A percentile compares a stretch with the other conserved stretches of the same genome.
These are phyloP conservation scores for Diadophis punctatus DNA, from an alignment of 2,113 vertebrate species.

Conservation along the genomic window DNA sequence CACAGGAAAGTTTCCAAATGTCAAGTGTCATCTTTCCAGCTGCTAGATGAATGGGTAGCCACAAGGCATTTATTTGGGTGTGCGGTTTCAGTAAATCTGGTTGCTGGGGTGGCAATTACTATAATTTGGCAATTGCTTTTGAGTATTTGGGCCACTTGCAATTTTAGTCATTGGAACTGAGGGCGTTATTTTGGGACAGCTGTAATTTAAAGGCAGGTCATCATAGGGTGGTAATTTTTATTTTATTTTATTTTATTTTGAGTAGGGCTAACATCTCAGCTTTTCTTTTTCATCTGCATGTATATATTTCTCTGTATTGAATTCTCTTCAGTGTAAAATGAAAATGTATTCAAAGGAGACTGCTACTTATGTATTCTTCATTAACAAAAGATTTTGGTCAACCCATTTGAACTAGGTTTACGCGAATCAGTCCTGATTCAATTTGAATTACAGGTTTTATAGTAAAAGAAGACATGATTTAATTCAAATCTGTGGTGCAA, in stretches of 20 bases:
- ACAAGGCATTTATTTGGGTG: slow-evolving; percentile 74
- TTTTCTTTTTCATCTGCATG: fast-evolving
- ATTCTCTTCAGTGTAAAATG: slow-evolving; percentile 24
- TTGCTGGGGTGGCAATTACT: slow-evolving; percentile 61
- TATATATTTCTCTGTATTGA: slow-evolving; percentile 20
- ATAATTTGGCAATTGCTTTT: slow-evolving; percentile 66
- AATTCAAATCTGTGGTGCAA: not conserved
- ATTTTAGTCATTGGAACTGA: slow-evolving; percentile 27
- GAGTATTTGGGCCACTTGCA: slow-evolving; percentile 44
- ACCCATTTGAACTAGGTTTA: slow-evolving; percentile 28
- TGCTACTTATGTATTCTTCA: slow-evolving; percentile 18
- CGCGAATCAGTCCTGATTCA: not conserved
- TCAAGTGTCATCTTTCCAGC: slow-evolving; percentile 79
- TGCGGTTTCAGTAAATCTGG: slow-evolving; percentile 68
- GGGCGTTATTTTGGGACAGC: slow-evolving; percentile 30
- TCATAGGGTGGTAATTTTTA: not conserved
- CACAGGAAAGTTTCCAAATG: slow-evolving; percentile 76
- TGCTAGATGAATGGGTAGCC: slow-evolving; percentile 79
- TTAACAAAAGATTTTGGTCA: slow-evolving; percentile 25
- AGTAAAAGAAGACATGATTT: not conserved
- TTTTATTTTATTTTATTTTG: not conserved
- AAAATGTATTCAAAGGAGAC: not conserved
- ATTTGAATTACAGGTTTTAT: not conserved
- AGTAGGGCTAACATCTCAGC: not conserved
- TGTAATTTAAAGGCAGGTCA: slow-evolving; percentile 40